These are phyloP conservation scores for Polyommatus iphigenia DNA, from an alignment of 2,888 invertebrate genomes.

Conservation along the genomic window DNA sequence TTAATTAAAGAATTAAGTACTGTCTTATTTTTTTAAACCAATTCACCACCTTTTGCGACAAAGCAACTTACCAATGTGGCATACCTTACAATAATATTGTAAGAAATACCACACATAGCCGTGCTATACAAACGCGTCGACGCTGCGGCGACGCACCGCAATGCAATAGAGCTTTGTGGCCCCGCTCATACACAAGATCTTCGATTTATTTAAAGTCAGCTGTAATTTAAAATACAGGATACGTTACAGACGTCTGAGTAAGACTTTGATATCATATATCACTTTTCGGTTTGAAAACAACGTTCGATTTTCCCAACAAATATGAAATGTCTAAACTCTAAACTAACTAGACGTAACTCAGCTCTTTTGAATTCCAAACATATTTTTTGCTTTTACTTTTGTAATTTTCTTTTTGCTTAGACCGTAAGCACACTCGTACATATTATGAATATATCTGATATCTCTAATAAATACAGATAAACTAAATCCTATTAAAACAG, in stretches of 20 bases:
- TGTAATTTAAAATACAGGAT: conserved; percentile 28
- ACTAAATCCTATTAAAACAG: too few relatives aligned
- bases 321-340: conserved; percentile 15
- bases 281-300: conserved; percentile 14
- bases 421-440: too few relatives aligned
- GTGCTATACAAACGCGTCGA: not conserved
- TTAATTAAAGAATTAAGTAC: too few relatives aligned
- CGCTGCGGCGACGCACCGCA: not conserved
- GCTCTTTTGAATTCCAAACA: not conserved
- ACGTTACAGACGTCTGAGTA: conserved; percentile 31
- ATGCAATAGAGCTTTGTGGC: not conserved
- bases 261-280: conserved; percentile 26
- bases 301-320: conserved; percentile 14
- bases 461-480: too few relatives aligned
- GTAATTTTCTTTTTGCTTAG: not conserved
- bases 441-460: too few relatives aligned
- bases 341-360: conserved; percentile 7
- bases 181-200: conserved; percentile 43
- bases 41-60: too few relatives aligned
- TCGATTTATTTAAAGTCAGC: conserved; percentile 45
- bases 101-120: too few relatives aligned
- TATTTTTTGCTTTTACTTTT: not conserved
- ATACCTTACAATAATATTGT: too few relatives aligned
- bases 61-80: too few relatives aligned
- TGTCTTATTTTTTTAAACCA: too few relatives aligned